Conservation (phyloP, 2,113 vertebrate genomes). For the Phaethon lepturus region DNA sequence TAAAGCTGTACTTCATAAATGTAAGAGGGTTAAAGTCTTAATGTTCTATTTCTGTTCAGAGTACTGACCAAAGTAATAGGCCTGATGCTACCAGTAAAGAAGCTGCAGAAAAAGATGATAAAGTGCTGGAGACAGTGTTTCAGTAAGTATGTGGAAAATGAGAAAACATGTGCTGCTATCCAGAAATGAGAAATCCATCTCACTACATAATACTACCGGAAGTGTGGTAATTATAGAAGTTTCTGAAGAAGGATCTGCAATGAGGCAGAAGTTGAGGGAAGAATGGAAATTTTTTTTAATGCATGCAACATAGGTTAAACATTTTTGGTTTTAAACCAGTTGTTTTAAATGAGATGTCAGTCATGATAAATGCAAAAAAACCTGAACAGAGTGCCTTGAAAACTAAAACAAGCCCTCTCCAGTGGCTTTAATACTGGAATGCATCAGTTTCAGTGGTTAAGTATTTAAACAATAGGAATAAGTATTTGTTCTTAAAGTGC, state of each 20-base stretch:
- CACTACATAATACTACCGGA: background rate
- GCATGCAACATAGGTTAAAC: background rate
- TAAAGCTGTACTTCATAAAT: background rate
- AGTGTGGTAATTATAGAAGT: background rate
- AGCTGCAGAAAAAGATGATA: background rate
- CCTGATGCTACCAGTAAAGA: background rate
- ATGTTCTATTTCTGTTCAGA: slow-evolving; percentile 15
- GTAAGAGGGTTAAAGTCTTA: background rate
- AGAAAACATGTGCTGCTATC: background rate
- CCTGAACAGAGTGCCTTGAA: background rate
- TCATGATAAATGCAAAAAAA: background rate
- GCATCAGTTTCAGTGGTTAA: background rate
- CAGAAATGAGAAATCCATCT: background rate
- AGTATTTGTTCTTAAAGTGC: background rate
- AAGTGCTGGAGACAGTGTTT: background rate
- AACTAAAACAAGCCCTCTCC: background rate
- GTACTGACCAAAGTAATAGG: background rate
- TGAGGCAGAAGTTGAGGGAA: background rate
- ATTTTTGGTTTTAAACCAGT: background rate
- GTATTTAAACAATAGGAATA: background rate
- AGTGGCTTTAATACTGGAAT: background rate
- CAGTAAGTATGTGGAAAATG: slow-evolving; percentile 52
- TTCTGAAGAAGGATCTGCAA: background rate
- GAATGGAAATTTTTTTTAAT: background rate
- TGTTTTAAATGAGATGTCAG: background rate